A percentile compares a stretch with the other conserved stretches of the same genome.
These are phyloP conservation scores for Drosophila mauritiana DNA, from an alignment of 1,140 invertebrate species.

Conservation along the genomic window DNA sequence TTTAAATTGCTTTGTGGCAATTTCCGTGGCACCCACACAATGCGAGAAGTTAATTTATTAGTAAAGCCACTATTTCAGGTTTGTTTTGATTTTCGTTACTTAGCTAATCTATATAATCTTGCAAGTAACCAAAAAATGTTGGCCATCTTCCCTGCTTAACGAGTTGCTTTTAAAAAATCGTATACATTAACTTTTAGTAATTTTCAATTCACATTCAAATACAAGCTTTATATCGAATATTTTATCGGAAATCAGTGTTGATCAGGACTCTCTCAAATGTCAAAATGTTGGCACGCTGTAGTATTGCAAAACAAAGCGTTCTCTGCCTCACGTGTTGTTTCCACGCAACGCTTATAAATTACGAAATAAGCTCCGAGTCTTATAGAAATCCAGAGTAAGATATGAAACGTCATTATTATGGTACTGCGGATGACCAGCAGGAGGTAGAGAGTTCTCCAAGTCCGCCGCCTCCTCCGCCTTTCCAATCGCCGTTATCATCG, in stretches of 20 bases:
- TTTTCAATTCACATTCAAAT: no score
- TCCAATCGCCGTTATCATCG: slow-evolving; percentile 20
- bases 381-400: slow-evolving; percentile 15
- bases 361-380: slow-evolving; percentile 25
- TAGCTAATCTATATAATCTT: no score
- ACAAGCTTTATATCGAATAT: not conserved
- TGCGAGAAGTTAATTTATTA: slow-evolving; percentile 8
- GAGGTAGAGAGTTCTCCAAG: slow-evolving; percentile 25
- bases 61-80: not conserved
- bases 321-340: not conserved
- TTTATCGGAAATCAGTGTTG: slow-evolving; percentile 22
- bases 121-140: no score
- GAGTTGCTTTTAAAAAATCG: no score
- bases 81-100: not conserved
- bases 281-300: slow-evolving; percentile 2
- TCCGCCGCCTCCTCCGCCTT: not conserved
- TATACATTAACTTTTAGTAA: no score
- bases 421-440: slow-evolving; percentile 20
- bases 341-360: slow-evolving; percentile 20
- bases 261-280: not conserved
- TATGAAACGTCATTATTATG: slow-evolving; percentile 60
- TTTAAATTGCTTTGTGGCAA: slow-evolving; percentile 77
- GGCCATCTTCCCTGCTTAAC: no score
- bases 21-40: slow-evolving; percentile 49
- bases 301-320: not conserved